These are phyloP conservation scores for Osmerus mordax DNA, from an alignment of 2,113 vertebrate genomes.

Conservation along the genomic window DNA sequence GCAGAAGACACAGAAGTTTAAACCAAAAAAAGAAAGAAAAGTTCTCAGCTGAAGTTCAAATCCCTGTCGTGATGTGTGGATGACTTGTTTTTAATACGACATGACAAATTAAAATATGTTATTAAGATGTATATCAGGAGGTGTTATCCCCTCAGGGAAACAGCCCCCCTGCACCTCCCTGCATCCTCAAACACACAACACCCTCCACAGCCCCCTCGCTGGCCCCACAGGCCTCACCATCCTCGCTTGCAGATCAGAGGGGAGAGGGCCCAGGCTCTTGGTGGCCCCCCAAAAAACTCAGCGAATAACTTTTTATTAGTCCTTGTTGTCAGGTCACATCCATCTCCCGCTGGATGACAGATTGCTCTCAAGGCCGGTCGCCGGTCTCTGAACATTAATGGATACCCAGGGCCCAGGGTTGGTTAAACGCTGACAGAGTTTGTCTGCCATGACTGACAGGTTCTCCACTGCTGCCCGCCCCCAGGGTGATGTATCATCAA, in stretches of 20 bases:
- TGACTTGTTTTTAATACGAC: no score
- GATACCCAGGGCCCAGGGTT: conserved; percentile 12
- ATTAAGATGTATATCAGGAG: no score
- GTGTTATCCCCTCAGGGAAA: no score
- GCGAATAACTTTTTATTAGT: conserved; percentile 1
- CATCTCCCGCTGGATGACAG: conserved; percentile 2
- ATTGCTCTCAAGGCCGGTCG: background rate
- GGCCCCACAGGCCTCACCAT: no score
- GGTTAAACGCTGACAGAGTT: conserved; percentile 11
- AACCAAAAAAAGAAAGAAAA: no score
- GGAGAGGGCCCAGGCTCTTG: background rate
- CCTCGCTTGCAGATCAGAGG: background rate
- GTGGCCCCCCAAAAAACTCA: background rate
- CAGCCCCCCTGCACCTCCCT: no score
- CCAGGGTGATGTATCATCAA: background rate
- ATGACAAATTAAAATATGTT: no score
- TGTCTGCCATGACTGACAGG: background rate
- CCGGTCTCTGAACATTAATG: conserved; percentile 9
- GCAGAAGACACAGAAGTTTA: no score
- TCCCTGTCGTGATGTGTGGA: no score
- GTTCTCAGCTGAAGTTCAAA: no score
- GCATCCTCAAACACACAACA: background rate
- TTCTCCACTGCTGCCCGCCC: background rate
- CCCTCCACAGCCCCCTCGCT: no score
- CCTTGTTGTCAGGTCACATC: conserved; percentile 2